Percentiles rank a stretch among this genome's conserved stretches.
Evolutionary conservation across 1,140 invertebrate species (phyloP).

Genomic region (Penaeus indicus): DNA sequence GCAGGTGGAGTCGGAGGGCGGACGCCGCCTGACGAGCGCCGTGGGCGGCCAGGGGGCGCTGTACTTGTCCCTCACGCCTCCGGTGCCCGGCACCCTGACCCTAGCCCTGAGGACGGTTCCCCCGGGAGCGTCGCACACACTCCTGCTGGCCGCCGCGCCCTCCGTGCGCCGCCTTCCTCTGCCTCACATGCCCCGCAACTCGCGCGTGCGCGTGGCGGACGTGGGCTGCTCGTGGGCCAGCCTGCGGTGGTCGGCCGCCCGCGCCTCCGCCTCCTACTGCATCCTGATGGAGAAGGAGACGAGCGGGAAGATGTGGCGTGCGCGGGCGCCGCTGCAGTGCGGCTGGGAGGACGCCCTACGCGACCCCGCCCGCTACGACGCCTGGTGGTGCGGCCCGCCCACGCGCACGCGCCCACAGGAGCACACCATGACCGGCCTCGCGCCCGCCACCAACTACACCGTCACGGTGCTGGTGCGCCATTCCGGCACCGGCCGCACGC

Average conservation of each 20-base stretch:
- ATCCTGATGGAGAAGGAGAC: conserved; percentile 35
- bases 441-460: conserved; percentile 34
- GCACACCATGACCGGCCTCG: conserved; percentile 30
- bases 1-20: conserved; percentile 25
- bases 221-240: conserved; percentile 36
- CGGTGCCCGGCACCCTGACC: conserved; percentile 1
- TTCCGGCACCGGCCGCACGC: background rate
- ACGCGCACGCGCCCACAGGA: background rate
- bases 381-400: conserved; percentile 41
- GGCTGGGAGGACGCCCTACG: conserved; percentile 40
- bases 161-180: conserved; percentile 25
- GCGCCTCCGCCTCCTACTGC: conserved; percentile 38
- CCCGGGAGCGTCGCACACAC: conserved; percentile 28
- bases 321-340: conserved; percentile 40
- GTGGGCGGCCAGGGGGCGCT: conserved; percentile 20
- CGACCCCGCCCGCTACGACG: background rate
- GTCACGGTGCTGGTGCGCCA: conserved; percentile 50
- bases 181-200: conserved; percentile 40
- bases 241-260: conserved; percentile 40
- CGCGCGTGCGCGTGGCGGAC: conserved; percentile 1
- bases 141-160: conserved; percentile 45
- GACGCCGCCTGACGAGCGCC: conserved; percentile 29
- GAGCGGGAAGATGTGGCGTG: conserved; percentile 6
- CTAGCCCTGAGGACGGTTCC: conserved; percentile 22
- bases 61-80: conserved; percentile 4